Conservation (phyloP, 2,113 vertebrate species). For the Patagioenas fasciata region DNA sequence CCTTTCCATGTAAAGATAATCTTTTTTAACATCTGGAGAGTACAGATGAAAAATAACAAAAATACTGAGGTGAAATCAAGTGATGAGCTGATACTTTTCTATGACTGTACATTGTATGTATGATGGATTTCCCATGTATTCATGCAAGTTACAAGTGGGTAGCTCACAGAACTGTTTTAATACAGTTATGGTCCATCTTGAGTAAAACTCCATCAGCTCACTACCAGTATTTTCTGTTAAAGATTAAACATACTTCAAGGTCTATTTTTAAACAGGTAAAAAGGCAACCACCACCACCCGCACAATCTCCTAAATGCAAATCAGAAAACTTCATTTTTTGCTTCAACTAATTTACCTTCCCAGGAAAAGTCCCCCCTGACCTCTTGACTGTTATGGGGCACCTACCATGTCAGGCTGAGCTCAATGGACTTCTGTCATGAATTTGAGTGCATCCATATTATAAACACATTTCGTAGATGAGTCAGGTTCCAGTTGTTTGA, state of each 20-base stretch:
- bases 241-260: not conserved
- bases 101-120: not conserved
- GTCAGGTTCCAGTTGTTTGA: not conserved
- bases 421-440: not conserved
- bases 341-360: not conserved
- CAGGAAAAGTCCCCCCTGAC: not conserved
- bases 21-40: not conserved
- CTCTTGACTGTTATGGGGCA: not conserved
- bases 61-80: not conserved
- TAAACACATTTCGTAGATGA: not conserved
- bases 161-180: not conserved
- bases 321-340: not conserved
- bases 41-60: not conserved
- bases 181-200: not conserved
- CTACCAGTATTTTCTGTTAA: not conserved
- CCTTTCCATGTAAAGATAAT: accelerated
- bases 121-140: no score
- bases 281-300: not conserved
- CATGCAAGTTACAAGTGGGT: not conserved
- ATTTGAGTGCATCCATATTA: not conserved
- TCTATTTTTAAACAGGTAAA: not conserved
- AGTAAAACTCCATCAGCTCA: not conserved
- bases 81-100: not conserved
- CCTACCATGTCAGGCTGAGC: not conserved
- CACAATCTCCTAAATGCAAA: not conserved